Evolutionary conservation across 2,888 invertebrate genomes (phyloP).

Genomic region (Hemicrepidius hirtus): DNA sequence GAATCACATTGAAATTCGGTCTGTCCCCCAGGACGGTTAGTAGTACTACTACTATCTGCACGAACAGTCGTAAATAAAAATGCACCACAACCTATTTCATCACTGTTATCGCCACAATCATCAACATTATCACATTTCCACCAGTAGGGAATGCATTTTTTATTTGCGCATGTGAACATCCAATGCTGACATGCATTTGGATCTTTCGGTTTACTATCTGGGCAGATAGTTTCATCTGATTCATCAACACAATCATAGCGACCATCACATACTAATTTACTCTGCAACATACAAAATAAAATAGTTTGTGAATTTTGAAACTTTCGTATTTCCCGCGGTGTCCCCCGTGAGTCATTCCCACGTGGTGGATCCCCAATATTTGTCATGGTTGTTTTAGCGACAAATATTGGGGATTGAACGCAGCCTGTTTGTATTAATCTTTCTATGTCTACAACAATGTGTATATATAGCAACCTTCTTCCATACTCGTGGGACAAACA

Average conservation of each 20-base stretch:
- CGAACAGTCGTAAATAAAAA: conserved; percentile 50
- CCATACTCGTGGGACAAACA: no score
- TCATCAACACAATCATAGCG: conserved; percentile 75
- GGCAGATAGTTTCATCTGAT: conserved; percentile 72
- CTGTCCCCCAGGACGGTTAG: conserved; percentile 69
- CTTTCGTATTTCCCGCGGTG: no score
- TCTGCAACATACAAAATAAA: conserved; percentile 56
- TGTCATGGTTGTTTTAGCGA: no score
- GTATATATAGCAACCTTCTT: no score
- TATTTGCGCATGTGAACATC: conserved; percentile 85
- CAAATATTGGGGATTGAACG: no score
- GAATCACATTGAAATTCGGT: conserved; percentile 76
- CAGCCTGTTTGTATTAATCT: no score
- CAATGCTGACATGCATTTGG: conserved; percentile 78
- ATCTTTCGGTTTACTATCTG: no score
- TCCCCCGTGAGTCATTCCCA: no score
- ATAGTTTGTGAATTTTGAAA: no score
- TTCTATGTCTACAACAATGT: no score
- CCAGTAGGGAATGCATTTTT: conserved; percentile 84
- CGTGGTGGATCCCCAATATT: no score
- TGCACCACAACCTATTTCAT: conserved; percentile 76
- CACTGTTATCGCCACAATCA: conserved; percentile 85
- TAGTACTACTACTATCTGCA: conserved; percentile 59
- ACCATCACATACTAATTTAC: conserved; percentile 73
- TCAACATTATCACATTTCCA: conserved; percentile 87